Percentiles rank a stretch among this genome's conserved stretches.
These are phyloP conservation scores for Podarcis muralis DNA, from an alignment of 2,113 vertebrate species.

Conservation along the genomic window DNA sequence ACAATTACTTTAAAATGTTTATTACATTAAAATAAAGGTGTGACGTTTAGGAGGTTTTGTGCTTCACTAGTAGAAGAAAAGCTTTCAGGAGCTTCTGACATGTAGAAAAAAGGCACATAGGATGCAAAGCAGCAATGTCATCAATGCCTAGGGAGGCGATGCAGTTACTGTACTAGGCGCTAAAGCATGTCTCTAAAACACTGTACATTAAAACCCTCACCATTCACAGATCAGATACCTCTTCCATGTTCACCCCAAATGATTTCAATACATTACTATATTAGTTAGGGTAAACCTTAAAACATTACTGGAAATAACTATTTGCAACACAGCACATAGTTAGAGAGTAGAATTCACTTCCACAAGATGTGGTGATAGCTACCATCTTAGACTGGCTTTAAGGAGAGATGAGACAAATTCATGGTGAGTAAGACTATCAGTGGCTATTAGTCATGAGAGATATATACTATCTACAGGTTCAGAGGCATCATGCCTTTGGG, in stretches of 20 bases:
- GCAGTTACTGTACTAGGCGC: neutral
- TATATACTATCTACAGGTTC: no score
- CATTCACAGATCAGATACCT: neutral
- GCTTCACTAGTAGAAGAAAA: neutral
- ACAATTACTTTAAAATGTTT: constrained; percentile 46
- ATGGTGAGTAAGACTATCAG: no score
- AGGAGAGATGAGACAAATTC: no score
- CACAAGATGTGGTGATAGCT: no score
- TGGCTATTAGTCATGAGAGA: no score
- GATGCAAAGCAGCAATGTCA: neutral
- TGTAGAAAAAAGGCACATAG: neutral
- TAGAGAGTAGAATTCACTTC: no score
- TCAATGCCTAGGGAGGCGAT: neutral
- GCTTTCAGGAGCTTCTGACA: neutral
- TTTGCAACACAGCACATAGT: no score
- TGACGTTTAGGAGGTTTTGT: constrained; percentile 4
- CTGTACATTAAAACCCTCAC: neutral
- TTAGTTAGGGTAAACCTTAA: neutral
- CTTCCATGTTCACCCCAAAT: neutral
- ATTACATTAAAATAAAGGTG: constrained; percentile 9
- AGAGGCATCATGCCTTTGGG: no score
- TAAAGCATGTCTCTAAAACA: neutral
- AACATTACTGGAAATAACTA: no score
- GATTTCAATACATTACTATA: neutral
- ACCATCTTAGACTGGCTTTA: no score